Conservation (phyloP, 2,797 vertebrate species). For the Phataginus tetradactyla region DNA sequence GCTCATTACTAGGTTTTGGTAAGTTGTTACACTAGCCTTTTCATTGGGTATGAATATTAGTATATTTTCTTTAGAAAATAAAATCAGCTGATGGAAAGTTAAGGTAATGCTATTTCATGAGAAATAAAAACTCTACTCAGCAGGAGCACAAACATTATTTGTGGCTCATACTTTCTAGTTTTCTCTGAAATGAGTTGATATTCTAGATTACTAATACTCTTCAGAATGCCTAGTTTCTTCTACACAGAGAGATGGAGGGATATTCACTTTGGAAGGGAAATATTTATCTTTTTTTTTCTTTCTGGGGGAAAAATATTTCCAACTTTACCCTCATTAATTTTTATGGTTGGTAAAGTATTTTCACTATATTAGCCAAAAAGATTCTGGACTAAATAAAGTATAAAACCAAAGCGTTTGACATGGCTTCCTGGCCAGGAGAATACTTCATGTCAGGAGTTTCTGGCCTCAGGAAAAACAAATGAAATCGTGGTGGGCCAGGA, state of each 20-base stretch:
- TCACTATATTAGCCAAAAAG: constrained; percentile 52
- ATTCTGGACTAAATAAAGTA: constrained; percentile 32
- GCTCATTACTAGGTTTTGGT: neutral
- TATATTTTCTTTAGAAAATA: constrained; percentile 35
- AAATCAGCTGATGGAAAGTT: neutral
- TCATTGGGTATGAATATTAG: neutral
- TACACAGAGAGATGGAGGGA: neutral
- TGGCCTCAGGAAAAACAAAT: constrained; percentile 46
- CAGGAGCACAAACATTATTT: neutral
- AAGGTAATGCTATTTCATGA: constrained; percentile 27
- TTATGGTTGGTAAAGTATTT: constrained; percentile 52
- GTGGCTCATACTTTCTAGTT: neutral
- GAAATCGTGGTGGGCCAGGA: neutral
- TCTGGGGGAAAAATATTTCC: constrained; percentile 48
- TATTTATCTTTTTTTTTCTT: neutral
- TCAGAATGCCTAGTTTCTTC: neutral
- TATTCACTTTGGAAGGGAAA: constrained; percentile 33
- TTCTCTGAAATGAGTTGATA: constrained; percentile 12
- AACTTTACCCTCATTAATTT: constrained; percentile 47
- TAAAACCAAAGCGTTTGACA: constrained; percentile 50
- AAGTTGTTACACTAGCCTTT: constrained; percentile 26
- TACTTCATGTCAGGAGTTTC: constrained; percentile 9
- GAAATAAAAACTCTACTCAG: neutral
- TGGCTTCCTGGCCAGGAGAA: constrained; percentile 30
- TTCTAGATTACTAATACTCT: neutral